A percentile compares a stretch with the other conserved stretches of the same genome.
Conservation (phyloP, 2,797 vertebrate species). For the Aplochiton taeniatus region DNA sequence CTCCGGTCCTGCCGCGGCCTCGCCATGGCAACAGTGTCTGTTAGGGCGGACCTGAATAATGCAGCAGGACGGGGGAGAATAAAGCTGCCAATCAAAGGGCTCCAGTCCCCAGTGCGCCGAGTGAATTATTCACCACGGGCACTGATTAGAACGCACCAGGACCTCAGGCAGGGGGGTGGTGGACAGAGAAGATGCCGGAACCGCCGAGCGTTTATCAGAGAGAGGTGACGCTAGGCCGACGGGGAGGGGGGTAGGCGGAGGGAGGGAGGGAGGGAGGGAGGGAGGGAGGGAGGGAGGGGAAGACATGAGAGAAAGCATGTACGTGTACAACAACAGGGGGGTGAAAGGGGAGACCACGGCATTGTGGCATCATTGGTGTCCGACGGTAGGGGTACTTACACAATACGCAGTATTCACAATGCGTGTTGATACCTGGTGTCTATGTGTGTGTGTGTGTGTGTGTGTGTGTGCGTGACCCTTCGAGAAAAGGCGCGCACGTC, state of each 20-base stretch:
- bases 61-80: constrained; percentile 64
- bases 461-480: no score
- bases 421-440: no score
- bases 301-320: no score
- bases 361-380: constrained; percentile 23
- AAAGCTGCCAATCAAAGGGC: constrained; percentile 76
- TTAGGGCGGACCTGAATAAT: constrained; percentile 70
- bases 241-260: not conserved
- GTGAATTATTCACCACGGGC: constrained; percentile 78
- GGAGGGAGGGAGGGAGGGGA: not conserved
- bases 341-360: constrained; percentile 21
- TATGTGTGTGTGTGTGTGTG: no score
- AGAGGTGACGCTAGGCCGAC: constrained; percentile 5
- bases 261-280: not conserved
- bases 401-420: not conserved
- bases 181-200: constrained; percentile 29
- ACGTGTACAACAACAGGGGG: constrained; percentile 36
- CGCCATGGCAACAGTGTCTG: constrained; percentile 54
- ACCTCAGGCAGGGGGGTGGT: constrained; percentile 1
- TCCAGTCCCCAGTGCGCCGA: constrained; percentile 59
- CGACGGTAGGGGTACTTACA: not conserved
- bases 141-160: constrained; percentile 69
- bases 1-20: constrained; percentile 37
- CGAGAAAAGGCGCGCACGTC: no score
- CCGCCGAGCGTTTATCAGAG: constrained; percentile 38